A percentile compares a stretch with the other conserved stretches of the same genome.
These are phyloP conservation scores for Pelvicachromis taeniatus DNA, from an alignment of 2,113 vertebrate species.

Conservation along the genomic window DNA sequence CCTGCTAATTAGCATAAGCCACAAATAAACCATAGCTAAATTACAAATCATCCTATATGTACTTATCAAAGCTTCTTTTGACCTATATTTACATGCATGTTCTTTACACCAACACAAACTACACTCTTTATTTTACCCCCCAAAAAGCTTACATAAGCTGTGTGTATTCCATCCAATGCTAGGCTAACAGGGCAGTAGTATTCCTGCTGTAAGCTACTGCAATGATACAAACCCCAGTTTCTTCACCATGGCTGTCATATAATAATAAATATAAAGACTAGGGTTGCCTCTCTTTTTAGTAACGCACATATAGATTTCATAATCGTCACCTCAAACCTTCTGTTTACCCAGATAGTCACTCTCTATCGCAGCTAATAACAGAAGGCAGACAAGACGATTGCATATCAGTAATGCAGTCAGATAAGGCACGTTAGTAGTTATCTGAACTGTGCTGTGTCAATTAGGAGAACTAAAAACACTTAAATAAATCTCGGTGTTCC, in stretches of 20 bases:
- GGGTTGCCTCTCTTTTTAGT: background rate
- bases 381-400: background rate
- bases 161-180: background rate
- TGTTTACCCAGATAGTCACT: background rate
- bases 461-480: background rate
- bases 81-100: background rate
- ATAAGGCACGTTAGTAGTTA: background rate
- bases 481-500: background rate
- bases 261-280: background rate
- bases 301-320: background rate
- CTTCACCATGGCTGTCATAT: background rate
- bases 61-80: background rate
- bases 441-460: background rate
- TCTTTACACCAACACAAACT: background rate
- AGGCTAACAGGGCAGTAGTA: background rate
- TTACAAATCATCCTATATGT: background rate
- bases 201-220: background rate
- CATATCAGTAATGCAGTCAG: background rate
- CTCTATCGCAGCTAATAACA: background rate
- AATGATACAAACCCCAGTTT: background rate
- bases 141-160: background rate
- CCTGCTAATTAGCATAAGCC: background rate
- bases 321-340: background rate
- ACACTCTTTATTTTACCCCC: background rate
- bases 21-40: background rate